A percentile compares a stretch with the other conserved stretches of the same genome.
Evolutionary conservation across 2,113 vertebrate species (phyloP).

Genomic region (Recurvirostra avosetta): DNA sequence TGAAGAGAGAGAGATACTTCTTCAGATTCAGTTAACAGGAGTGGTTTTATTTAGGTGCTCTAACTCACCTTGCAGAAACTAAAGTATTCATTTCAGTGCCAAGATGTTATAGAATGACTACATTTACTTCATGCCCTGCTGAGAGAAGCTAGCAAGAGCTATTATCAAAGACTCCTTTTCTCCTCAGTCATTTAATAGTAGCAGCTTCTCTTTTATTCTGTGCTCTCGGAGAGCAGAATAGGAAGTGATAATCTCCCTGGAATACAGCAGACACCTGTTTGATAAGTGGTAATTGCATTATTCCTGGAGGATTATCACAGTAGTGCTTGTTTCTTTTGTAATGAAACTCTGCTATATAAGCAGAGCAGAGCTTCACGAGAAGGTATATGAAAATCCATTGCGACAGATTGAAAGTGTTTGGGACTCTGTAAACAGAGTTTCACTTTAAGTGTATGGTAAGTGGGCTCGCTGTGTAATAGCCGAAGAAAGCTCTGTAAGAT

Average conservation of each 20-base stretch:
- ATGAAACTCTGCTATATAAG: neutral
- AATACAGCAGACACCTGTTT: slow-evolving; percentile 62
- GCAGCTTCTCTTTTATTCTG: slow-evolving; percentile 50
- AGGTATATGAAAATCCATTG: neutral
- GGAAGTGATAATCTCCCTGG: slow-evolving; percentile 54
- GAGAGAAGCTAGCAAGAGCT: slow-evolving; percentile 27
- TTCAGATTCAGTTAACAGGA: neutral
- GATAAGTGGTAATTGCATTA: slow-evolving; percentile 61
- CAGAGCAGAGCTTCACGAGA: neutral
- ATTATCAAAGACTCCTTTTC: slow-evolving; percentile 38
- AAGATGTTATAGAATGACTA: neutral
- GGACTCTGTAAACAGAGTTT: neutral
- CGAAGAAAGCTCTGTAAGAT: neutral
- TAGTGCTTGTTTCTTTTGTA: slow-evolving; percentile 34
- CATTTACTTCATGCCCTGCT: slow-evolving; percentile 27
- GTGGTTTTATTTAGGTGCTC: neutral
- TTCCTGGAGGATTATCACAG: slow-evolving; percentile 53
- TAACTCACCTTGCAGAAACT: neutral
- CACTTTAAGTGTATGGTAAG: neutral
- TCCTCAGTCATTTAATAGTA: slow-evolving; percentile 52
- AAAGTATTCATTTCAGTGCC: neutral
- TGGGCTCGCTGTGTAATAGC: neutral
- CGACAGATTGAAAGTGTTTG: neutral
- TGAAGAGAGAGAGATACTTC: neutral
- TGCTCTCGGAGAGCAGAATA: slow-evolving; percentile 16